Base-by-base conservation (phyloP, 2,888 invertebrate species). In the Temnothorax ravouxi region DNA sequence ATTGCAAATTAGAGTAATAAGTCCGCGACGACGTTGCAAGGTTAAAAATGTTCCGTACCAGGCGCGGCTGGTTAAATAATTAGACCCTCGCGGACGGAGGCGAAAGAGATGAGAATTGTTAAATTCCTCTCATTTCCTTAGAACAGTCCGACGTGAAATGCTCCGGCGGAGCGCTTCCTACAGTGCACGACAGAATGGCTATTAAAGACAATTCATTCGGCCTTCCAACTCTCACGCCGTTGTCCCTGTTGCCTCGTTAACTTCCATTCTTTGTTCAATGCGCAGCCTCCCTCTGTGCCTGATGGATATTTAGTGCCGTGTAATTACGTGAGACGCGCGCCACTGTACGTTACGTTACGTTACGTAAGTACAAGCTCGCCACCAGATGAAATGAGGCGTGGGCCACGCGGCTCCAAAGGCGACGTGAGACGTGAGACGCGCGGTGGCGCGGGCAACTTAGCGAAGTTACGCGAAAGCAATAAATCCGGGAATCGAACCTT, bases 121-220 rank as follows among this genome's bases (percentile, higher is more conserved):
- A 67, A 77, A 67, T 77, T 67, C 44, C 67, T 67, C 67, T 77
- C 77, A 54, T 67, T 77, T 67, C 5, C 54, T 67, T 29, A 52
- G 41, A 18, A 75, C 62, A 50, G n/a, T 34, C n/a, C 67, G 44
- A 54, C 44, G 54, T 77, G 56, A 67, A 77, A 77, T 44, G 77
- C 8, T 75, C 34, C 29, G 3, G 6, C 56, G 9, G 44, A 25
- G 25, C 41, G 77, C 44, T 67, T 54, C 29, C 54, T 38, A 44
- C 29, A 13, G 41, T 25, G 54, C 77, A 77, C 56, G 44, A 67
- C 77, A 44, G 77, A 54, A 67, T 56, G 9, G 56, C 44, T 77
- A 67, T 77, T 77, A 67, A 77, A 77, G 77, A 67, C 54, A 77
- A 77, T 77, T 67, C 77, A 34, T 77, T 77, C 44, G 56, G 77